Base-by-base conservation (phyloP, 1,140 invertebrate species). In the Heliothis virescens region DNA sequence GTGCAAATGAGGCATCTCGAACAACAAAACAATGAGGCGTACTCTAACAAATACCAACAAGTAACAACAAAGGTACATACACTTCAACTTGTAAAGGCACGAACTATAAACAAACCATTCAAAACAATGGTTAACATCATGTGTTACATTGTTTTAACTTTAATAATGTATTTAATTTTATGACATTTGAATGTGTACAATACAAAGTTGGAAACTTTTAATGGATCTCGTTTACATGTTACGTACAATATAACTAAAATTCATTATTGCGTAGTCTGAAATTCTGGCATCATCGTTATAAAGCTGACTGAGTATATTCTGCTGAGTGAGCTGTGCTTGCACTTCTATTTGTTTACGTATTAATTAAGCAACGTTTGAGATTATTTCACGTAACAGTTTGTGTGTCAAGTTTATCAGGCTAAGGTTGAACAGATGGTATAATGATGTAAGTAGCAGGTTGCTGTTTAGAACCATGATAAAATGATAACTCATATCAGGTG, bases 1-100 rank as follows among this genome's bases (percentile, higher is more conserved):
- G 34, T 41, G 34, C 34, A 41, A 41, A 41, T 41, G 34, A 41
- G 34, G 34, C 34, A 41, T 41, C 34, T 52, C 26, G 26, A 72
- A 72, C 18, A 63, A 72, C 55, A 29, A 71, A 52, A 71, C 50
- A 73, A 73, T 73, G 10, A 41, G 53, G 29, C n/a, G 34, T 41
- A 63, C 13, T n/a, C n/a, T 65, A 83, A 77, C 67, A 69, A 72
- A 60, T 69, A 69, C 52, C 79, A 81, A 79, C 67, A 74, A 65
- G 34, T 79, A 76, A 84, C 53, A 71, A 73, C 53, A 71, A 73
- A 79, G 55, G 60, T 53, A 59, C 62, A 79, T 52, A 75, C 48
- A 53, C 50, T 77, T 79, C 73, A 82, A 82, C 76, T 65, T 84
- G 73, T 83, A 85, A 84, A 87, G 84, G 86, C 86, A 87, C 83